A percentile compares a stretch with the other conserved stretches of the same genome.
Evolutionary conservation across 2,113 vertebrate genomes (phyloP).

Genomic region (Raphicerus campestris): DNA sequence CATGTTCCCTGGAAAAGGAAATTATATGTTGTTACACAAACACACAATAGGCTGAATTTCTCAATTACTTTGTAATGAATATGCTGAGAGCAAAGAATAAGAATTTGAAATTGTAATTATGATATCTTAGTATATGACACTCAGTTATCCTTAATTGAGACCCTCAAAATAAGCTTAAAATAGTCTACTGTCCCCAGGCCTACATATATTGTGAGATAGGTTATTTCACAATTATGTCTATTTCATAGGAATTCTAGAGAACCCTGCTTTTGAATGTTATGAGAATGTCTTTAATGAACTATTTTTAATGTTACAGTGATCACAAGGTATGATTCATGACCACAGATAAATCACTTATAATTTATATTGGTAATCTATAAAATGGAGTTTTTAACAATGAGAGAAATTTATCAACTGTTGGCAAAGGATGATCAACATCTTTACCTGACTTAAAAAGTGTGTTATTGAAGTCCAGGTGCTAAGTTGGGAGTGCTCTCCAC

Average conservation of each 20-base stretch:
- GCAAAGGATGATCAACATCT: background rate
- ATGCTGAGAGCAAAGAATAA: conserved; percentile 27
- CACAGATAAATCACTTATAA: background rate
- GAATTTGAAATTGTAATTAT: conserved; percentile 43
- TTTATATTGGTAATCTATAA: background rate
- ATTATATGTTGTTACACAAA: conserved; percentile 61
- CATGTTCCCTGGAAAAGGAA: conserved; percentile 63
- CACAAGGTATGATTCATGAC: background rate
- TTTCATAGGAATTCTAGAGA: conserved; percentile 19
- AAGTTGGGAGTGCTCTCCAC: background rate
- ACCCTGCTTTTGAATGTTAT: background rate
- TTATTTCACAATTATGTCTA: background rate
- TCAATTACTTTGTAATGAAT: conserved; percentile 56
- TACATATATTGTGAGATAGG: background rate
- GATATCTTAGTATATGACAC: conserved; percentile 12
- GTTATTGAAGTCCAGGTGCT: background rate
- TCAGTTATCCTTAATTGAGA: conserved; percentile 14
- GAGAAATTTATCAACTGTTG: background rate
- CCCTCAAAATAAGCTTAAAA: conserved; percentile 30
- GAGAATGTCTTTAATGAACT: background rate
- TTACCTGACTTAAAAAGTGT: conserved; percentile 1
- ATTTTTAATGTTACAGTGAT: background rate
- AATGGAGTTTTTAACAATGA: background rate
- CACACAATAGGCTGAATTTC: conserved; percentile 64
- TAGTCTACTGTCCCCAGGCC: background rate